Evolutionary conservation across 1,140 invertebrate species (phyloP), one percentile per base, ranked within the genome.

Genomic region (Macrotrachela quadricornifera): DNA sequence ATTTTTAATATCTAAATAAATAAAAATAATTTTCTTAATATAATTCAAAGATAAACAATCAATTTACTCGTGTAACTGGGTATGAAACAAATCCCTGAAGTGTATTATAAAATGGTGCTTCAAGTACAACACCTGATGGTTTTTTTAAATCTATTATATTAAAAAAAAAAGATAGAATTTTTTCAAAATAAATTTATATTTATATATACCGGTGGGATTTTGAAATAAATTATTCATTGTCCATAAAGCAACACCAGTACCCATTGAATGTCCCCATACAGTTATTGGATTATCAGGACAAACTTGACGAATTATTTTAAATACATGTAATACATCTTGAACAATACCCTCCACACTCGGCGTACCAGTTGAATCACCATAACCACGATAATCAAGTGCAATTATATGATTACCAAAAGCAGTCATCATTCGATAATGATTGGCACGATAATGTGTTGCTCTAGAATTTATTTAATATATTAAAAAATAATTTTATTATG

Each of bases 331-430:
- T n/a, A 53, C 51, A 48, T 53, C 51, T 14, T 53, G 46, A 15
- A 53, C 51, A 18, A 38, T 36, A 68, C 70, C 86, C 61, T 76
- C 73, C 71, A 92, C 88, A 11, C 79, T 80, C 14, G 86, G 85
- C 8, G 74, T 73, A 0, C 87, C 88, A 61, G 86, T 79, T 44
- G 86, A 91, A n/a, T 85, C 71, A 3, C 88, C 88, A 74, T 88
- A 94, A 0, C 87, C 87, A 62, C 87, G 75, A 61, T 92, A 94
- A 63, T 94, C 88, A n/a, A 91, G 73, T 74, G 91, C 76, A 30
- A 92, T 66, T 56, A 92, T 75, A 67, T 92, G 45, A 16, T 41
- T 39, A 8, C 51, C 51, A 21, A 53, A 44, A 10, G 17, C 13
- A 17, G 39, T 18, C n/a, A 53, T 36, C 46, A 39, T 53, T 40